Evolutionary conservation across 2,797 vertebrate genomes (phyloP), one percentile per base, ranked within the genome.

Genomic region (Lagorchestes hirsutus): DNA sequence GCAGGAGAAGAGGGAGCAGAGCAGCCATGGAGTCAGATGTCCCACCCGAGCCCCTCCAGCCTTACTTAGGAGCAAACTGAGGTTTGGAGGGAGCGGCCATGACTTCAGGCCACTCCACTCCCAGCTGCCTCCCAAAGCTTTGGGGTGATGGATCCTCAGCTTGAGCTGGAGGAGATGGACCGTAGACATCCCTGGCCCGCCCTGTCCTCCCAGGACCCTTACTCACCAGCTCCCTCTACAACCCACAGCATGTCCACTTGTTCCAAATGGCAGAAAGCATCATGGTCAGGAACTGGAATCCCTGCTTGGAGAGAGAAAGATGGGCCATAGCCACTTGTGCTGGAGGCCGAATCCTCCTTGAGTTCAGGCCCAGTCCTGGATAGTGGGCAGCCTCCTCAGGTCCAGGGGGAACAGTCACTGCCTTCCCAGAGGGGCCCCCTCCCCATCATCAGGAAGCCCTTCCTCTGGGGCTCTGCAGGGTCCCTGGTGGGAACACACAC

Each of bases 221-320:
- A 74, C 67, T 74, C n/a, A 74, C 67, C 67, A 40, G 67, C 67
- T 74, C n/a, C n/a, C 34, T 74, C 67, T 18, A 40, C 67, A 40
- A n/a, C 67, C 16, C 34, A 22, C 18, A 40, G 67, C n/a, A 2
- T 9, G 18, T 8, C n/a, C 67, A 46, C 91, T 96, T 94, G 96
- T 94, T 96, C 96, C 97, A 95, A 94, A 67, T 57, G 74, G 90
- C 91, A 93, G 96, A 58, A 18, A 58, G 55, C 0, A 1, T 67
- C 91, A 90, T 34, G 56, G 57, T 59, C 82, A 96, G 93, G 90
- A 62, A 96, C 8, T 59, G 91, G 91, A 92, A 94, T 90, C 24
- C 31, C 50, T 74, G 67, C 67, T 74, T n/a, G 34, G n/a, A n/a
- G 34, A 74, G 34, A 62, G 28, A 67, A 28, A 40, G 22, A 16